Evolutionary conservation across 2,797 vertebrate genomes (phyloP).

Genomic region (Tenualosa ilisha): DNA sequence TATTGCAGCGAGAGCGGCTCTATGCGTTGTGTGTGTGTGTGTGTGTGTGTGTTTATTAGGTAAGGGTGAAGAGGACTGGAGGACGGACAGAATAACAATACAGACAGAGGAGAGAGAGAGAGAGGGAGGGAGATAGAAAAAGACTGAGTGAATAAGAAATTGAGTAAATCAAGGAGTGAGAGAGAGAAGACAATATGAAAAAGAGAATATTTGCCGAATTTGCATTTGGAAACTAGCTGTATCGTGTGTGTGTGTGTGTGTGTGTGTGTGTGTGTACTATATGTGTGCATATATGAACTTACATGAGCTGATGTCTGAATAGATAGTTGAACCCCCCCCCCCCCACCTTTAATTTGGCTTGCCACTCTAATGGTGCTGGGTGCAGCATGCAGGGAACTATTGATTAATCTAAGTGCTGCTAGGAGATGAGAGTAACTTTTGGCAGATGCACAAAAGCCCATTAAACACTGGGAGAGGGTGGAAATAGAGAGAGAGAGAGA

Average conservation of each 20-base stretch:
- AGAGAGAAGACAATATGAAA: background rate
- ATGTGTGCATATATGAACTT: no score
- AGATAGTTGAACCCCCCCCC: slow-evolving; percentile 44
- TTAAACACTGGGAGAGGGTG: slow-evolving; percentile 55
- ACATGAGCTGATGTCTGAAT: background rate
- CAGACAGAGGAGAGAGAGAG: no score
- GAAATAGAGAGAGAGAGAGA: slow-evolving; percentile 37
- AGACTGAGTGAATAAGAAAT: no score
- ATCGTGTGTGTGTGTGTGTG: background rate
- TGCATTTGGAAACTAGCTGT: no score
- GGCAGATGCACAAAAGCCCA: slow-evolving; percentile 67
- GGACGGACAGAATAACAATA: background rate
- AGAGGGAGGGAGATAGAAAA: no score
- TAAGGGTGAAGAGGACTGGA: no score
- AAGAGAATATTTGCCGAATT: background rate
- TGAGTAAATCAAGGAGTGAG: no score
- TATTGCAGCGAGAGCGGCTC: background rate
- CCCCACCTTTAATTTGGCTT: slow-evolving; percentile 53
- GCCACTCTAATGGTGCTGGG: slow-evolving; percentile 58
- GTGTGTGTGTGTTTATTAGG: background rate
- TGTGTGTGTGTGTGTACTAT: background rate
- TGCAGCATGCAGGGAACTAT: slow-evolving; percentile 57
- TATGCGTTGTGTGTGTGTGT: background rate
- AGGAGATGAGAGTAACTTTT: slow-evolving; percentile 69
- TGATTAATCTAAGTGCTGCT: slow-evolving; percentile 74